phyloP scores from a whole-genome alignment of 2,888 invertebrate genomes.

The Folsomia candida region DNA sequence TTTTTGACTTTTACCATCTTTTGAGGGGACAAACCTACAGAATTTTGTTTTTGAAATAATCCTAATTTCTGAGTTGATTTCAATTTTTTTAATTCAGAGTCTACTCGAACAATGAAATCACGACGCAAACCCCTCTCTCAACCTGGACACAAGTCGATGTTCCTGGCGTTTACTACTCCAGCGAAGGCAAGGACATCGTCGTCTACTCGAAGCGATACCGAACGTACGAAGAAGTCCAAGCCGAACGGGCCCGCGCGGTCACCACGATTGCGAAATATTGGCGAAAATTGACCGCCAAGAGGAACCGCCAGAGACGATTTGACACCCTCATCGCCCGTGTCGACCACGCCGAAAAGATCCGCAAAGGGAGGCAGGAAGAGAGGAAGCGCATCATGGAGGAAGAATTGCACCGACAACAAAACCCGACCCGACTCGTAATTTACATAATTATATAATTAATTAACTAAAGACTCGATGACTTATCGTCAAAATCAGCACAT shows the following conservation, averaged over 20 bases:
- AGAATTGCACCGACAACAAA: slow-evolving; percentile 42
- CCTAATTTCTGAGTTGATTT: no score
- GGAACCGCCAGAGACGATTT: slow-evolving; percentile 36
- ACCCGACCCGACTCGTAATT: slow-evolving; percentile 42
- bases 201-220: slow-evolving; percentile 31
- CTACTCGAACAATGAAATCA: no score
- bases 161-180: no score
- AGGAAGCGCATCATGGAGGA: slow-evolving; percentile 42
- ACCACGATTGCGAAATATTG: slow-evolving; percentile 47
- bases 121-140: no score
- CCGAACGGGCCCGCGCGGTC: slow-evolving; percentile 31
- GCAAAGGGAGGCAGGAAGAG: slow-evolving; percentile 43
- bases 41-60: no score
- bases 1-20: no score
- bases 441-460: no score
- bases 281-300: slow-evolving; percentile 45
- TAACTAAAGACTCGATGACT: no score
- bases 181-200: slow-evolving; percentile 22
- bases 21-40: no score
- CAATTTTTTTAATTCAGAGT: no score
- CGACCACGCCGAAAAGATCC: slow-evolving; percentile 46
- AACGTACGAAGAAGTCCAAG: slow-evolving; percentile 21
- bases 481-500: no score
- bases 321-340: slow-evolving; percentile 41
- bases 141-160: no score